phyloP scores from a whole-genome alignment of 2,797 vertebrate species.

The Cynodonichthys magdalenae region DNA sequence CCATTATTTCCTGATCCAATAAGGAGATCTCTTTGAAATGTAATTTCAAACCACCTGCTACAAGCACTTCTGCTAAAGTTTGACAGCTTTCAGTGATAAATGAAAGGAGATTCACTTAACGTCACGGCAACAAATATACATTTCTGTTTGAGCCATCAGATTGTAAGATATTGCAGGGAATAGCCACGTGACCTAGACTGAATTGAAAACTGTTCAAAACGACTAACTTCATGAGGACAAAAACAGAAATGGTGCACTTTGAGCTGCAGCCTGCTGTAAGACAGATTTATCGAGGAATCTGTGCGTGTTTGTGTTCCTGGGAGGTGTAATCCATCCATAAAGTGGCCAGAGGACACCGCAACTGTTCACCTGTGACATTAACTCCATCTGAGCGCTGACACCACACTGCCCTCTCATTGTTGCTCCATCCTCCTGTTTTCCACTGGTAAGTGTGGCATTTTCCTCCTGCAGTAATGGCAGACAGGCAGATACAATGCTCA shows the following conservation, averaged over 20 bases:
- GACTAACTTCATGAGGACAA: slow-evolving; percentile 24
- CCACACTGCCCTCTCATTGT: slow-evolving; percentile 92
- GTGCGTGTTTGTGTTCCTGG: neutral
- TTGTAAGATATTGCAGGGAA: slow-evolving; percentile 31
- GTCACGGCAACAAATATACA: slow-evolving; percentile 24
- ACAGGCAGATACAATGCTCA: slow-evolving; percentile 50
- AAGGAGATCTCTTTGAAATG: slow-evolving; percentile 22
- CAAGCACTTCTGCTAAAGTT: slow-evolving; percentile 24
- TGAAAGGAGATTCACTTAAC: slow-evolving; percentile 29
- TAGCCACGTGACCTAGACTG: slow-evolving; percentile 19
- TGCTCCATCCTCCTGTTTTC: slow-evolving; percentile 90
- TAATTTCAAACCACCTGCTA: slow-evolving; percentile 30
- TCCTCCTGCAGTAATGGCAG: slow-evolving; percentile 82
- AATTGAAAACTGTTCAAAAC: slow-evolving; percentile 30
- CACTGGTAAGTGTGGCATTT: slow-evolving; percentile 93
- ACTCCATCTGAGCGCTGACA: slow-evolving; percentile 95
- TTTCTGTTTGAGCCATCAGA: slow-evolving; percentile 19
- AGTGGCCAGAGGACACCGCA: neutral
- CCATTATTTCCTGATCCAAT: slow-evolving; percentile 38
- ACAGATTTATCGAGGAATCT: slow-evolving; percentile 15
- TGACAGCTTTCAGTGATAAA: slow-evolving; percentile 34
- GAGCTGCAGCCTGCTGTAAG: slow-evolving; percentile 10
- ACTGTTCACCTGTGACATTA: slow-evolving; percentile 91
- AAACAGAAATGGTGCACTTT: slow-evolving; percentile 31
- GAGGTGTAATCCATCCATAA: neutral